Conservation (phyloP, 2,888 invertebrate species). For the Zelleria hepariella region DNA sequence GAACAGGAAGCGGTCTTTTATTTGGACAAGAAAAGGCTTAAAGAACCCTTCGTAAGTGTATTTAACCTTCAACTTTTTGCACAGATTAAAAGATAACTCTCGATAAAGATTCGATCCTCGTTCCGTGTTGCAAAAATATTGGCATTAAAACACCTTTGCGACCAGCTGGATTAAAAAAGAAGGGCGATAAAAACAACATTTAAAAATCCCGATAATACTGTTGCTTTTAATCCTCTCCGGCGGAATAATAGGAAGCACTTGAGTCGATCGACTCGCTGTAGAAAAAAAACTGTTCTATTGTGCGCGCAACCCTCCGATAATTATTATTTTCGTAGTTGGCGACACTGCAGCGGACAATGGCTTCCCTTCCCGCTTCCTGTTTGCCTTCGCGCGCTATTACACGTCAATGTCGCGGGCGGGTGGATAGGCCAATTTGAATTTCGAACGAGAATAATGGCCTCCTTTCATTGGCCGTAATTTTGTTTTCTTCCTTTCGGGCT, state of each 20-base stretch:
- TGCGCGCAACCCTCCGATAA: slow-evolving; percentile 60
- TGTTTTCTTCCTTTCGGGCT: slow-evolving; percentile 29
- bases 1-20: not conserved
- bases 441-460: slow-evolving; percentile 56
- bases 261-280: slow-evolving; percentile 65
- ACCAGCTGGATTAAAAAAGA: slow-evolving; percentile 43
- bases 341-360: slow-evolving; percentile 64
- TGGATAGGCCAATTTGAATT: slow-evolving; percentile 67
- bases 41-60: slow-evolving; percentile 2
- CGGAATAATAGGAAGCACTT: slow-evolving; percentile 65
- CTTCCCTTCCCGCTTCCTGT: slow-evolving; percentile 62
- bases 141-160: slow-evolving; percentile 55
- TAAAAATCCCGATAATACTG: slow-evolving; percentile 47
- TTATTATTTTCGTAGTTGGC: slow-evolving; percentile 72
- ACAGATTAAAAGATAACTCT: slow-evolving; percentile 5
- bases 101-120: slow-evolving; percentile 29
- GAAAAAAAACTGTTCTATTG: slow-evolving; percentile 49
- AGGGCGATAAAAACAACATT: slow-evolving; percentile 30
- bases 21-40: not conserved
- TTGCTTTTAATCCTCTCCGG: slow-evolving; percentile 54
- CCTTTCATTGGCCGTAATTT: slow-evolving; percentile 54
- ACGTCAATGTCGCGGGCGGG: slow-evolving; percentile 56
- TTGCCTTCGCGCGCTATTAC: slow-evolving; percentile 71
- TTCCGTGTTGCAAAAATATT: slow-evolving; percentile 41
- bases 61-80: slow-evolving; percentile 5